These are phyloP conservation scores for Aspidoscelis tigris DNA, from an alignment of 2,113 vertebrate species.

Conservation along the genomic window DNA sequence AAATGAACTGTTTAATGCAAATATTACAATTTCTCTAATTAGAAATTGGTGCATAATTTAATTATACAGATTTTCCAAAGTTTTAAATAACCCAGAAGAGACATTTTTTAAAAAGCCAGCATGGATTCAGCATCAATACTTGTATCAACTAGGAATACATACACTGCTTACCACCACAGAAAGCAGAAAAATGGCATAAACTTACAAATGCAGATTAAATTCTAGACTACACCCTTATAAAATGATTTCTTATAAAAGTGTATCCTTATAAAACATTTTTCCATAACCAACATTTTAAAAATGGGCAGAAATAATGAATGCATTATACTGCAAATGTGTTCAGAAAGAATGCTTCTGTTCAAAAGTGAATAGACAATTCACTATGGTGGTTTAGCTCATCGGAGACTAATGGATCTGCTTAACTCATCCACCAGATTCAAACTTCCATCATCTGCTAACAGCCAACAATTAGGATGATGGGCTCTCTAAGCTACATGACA, in stretches of 20 bases:
- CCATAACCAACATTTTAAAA: neutral
- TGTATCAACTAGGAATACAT: neutral
- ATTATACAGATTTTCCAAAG: conserved; percentile 44
- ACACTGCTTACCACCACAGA: neutral
- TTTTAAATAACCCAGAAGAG: conserved; percentile 42
- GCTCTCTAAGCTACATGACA: neutral
- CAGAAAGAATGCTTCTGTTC: neutral
- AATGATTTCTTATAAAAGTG: no score
- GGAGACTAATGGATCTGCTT: neutral
- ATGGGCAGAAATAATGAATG: neutral
- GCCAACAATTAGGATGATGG: neutral
- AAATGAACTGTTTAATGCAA: conserved; percentile 63
- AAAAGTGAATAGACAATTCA: neutral
- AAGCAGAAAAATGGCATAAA: neutral
- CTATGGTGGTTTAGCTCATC: neutral
- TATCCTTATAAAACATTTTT: neutral
- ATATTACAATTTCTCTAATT: conserved; percentile 55
- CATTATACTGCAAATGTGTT: neutral
- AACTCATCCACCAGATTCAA: neutral
- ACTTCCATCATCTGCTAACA: neutral
- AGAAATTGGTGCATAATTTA: conserved; percentile 41
- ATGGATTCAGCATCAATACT: neutral
- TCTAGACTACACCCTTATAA: neutral
- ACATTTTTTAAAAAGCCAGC: neutral
- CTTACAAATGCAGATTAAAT: neutral